Percentiles rank a stretch among this genome's conserved stretches.
These are phyloP conservation scores for Cantharis lateralis DNA, from an alignment of 2,888 invertebrate genomes.

Conservation along the genomic window DNA sequence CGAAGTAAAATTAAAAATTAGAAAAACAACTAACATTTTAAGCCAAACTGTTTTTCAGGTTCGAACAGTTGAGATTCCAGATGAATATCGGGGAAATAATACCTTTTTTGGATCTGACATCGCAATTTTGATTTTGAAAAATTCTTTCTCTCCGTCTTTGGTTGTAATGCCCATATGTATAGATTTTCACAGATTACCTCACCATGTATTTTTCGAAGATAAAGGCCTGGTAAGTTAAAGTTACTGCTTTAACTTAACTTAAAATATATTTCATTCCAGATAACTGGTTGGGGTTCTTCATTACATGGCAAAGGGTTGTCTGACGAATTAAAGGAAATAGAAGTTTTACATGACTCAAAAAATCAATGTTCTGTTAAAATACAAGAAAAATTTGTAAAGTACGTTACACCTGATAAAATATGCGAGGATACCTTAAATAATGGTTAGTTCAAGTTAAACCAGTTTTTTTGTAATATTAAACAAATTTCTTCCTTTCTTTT, in stretches of 20 bases:
- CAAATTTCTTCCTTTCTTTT: not conserved
- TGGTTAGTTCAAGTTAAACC: not conserved
- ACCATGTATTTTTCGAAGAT: not conserved
- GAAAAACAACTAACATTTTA: not conserved
- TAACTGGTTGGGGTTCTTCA: not conserved
- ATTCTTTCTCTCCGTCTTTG: not conserved
- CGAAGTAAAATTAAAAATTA: not conserved
- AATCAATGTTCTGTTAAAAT: not conserved
- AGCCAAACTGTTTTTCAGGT: not conserved
- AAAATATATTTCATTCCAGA: not conserved
- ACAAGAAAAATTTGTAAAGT: not conserved
- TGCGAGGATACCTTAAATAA: not conserved
- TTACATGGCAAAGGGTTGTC: not conserved
- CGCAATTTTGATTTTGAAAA: not conserved
- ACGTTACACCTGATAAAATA: not conserved
- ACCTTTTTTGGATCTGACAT: not conserved
- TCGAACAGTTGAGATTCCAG: not conserved
- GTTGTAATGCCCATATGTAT: not conserved
- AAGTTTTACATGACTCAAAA: not conserved
- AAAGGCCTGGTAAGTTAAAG: not conserved
- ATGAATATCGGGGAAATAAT: not conserved
- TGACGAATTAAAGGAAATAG: not conserved
- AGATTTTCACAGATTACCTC: not conserved
- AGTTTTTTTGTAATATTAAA: not conserved
- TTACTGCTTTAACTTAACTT: too few species aligned